Percentiles rank a stretch among this genome's conserved stretches.
Evolutionary conservation across 2,888 invertebrate species (phyloP).

Genomic region (Mythimna impura): DNA sequence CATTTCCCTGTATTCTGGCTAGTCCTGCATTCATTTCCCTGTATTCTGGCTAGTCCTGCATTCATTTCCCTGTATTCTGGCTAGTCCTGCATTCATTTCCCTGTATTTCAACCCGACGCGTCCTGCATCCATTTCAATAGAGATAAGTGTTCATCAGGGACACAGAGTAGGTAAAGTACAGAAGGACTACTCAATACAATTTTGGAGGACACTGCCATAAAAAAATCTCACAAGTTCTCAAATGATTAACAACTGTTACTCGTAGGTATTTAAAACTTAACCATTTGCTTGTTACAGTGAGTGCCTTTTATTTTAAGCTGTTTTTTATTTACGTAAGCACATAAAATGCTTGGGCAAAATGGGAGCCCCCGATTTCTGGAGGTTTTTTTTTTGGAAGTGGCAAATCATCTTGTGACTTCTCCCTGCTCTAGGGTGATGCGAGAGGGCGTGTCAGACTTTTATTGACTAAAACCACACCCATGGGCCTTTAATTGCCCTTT

Average conservation of each 20-base stretch:
- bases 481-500: neutral
- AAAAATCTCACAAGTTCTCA: neutral
- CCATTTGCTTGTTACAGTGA: no score
- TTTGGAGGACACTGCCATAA: neutral
- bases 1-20: slow-evolving; percentile 36
- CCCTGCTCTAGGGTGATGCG: neutral
- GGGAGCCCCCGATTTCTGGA: no score
- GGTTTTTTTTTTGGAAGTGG: no score
- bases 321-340: no score
- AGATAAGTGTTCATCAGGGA: slow-evolving; percentile 23
- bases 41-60: slow-evolving; percentile 21
- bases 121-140: slow-evolving; percentile 29
- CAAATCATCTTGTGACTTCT: neutral
- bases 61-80: slow-evolving; percentile 30
- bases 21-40: slow-evolving; percentile 30
- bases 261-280: no score
- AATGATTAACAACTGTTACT: no score
- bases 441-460: neutral
- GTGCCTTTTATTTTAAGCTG: no score
- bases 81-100: slow-evolving; percentile 33
- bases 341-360: no score
- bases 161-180: neutral
- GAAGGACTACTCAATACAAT: neutral
- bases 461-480: neutral
- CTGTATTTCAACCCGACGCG: slow-evolving; percentile 24